Evolutionary conservation across 1,140 invertebrate species (phyloP).

Genomic region (Pseudachorutes palmiensis): DNA sequence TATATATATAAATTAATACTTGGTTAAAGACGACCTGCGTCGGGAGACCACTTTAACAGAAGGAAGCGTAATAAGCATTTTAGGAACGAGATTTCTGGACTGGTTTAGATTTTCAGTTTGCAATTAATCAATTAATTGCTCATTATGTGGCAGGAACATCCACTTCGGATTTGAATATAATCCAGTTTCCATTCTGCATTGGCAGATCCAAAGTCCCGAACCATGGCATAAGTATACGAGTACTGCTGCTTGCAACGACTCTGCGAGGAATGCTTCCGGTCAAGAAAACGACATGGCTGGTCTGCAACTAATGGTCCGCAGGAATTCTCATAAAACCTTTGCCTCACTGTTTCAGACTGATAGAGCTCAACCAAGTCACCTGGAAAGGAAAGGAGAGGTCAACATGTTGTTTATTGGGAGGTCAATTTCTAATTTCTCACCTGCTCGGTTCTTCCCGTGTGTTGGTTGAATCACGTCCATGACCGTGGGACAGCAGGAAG

Average conservation of each 20-base stretch:
- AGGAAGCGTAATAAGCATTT: no score
- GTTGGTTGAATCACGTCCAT: conserved; percentile 65
- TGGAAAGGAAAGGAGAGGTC: conserved; percentile 15
- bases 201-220: conserved; percentile 48
- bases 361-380: conserved; percentile 36
- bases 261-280: conserved; percentile 56
- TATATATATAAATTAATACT: no score
- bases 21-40: no score
- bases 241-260: conserved; percentile 73
- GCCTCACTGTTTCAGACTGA: conserved; percentile 41
- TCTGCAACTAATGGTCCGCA: conserved; percentile 61
- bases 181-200: conserved; percentile 59
- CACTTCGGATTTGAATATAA: conserved; percentile 69
- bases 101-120: no score
- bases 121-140: no score
- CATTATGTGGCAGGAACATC: conserved; percentile 66
- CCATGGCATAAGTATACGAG: conserved; percentile 74
- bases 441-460: conserved; percentile 59
- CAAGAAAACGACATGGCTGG: conserved; percentile 66
- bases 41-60: no score
- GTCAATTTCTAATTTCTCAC: conserved; percentile 12
- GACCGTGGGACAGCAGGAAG: conserved; percentile 63
- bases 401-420: not conserved
- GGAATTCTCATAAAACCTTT: conserved; percentile 68
- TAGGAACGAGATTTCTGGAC: no score